Conservation (phyloP, 1,140 invertebrate genomes). For the Hesperophylax magnus region DNA sequence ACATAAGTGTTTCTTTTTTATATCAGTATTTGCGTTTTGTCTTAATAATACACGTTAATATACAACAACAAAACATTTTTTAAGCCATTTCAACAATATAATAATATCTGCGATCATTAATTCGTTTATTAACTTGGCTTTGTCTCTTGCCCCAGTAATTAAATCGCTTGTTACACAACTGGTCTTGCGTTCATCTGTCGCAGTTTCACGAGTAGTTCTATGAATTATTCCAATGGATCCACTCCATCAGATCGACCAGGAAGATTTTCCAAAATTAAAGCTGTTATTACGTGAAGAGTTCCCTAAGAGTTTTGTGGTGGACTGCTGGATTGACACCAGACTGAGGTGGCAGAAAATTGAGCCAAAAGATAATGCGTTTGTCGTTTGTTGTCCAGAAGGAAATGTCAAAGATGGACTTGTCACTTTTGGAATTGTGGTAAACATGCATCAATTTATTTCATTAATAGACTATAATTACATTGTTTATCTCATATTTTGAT, state of each 20-base stretch:
- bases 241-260: neutral
- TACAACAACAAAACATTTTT: no score
- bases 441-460: neutral
- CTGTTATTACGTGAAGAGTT: neutral
- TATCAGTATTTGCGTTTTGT: no score
- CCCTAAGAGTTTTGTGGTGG: conserved; percentile 39
- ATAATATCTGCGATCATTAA: no score
- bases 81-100: no score
- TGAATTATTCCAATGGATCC: neutral
- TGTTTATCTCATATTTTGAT: neutral
- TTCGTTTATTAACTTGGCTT: no score
- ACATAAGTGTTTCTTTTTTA: no score
- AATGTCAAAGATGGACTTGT: conserved; percentile 47
- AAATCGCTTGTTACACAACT: no score
- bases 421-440: conserved; percentile 47
- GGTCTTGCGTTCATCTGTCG: no score
- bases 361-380: conserved; percentile 29
- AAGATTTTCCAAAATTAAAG: neutral
- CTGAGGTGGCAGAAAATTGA: conserved; percentile 36
- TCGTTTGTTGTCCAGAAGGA: conserved; percentile 43
- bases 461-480: neutral
- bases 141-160: no score
- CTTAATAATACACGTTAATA: no score
- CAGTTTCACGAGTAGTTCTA: no score
- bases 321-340: conserved; percentile 41